These are phyloP conservation scores for Myiothlypis coronata DNA, from an alignment of 2,797 vertebrate genomes.

Conservation along the genomic window DNA sequence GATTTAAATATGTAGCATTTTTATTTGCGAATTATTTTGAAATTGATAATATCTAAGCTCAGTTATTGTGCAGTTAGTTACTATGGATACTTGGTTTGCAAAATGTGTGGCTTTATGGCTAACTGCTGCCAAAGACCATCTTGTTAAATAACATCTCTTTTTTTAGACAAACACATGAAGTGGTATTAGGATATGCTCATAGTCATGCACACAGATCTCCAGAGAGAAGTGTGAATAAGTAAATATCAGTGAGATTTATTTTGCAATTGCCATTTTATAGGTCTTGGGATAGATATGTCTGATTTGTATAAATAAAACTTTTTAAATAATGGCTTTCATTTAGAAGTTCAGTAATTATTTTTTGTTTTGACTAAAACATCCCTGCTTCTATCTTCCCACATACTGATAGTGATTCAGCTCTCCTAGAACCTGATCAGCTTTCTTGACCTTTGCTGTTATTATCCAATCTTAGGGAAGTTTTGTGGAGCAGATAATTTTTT, in stretches of 20 bases:
- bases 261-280: neutral
- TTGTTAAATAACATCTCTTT: neutral
- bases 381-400: neutral
- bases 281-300: neutral
- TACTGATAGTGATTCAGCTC: neutral
- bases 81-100: conserved; percentile 32
- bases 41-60: neutral
- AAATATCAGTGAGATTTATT: neutral
- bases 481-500: neutral
- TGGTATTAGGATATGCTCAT: neutral
- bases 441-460: neutral
- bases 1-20: neutral
- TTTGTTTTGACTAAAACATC: neutral
- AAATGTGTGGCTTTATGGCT: neutral
- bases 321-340: neutral
- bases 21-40: conserved; percentile 41
- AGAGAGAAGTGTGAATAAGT: neutral
- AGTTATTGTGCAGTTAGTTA: conserved; percentile 10
- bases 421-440: neutral
- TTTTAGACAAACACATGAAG: neutral
- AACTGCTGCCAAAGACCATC: neutral
- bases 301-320: neutral
- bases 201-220: neutral
- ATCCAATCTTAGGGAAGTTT: neutral
- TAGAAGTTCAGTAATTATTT: neutral